Conservation (phyloP, 2,113 vertebrate genomes). For the Saccopteryx bilineata region DNA sequence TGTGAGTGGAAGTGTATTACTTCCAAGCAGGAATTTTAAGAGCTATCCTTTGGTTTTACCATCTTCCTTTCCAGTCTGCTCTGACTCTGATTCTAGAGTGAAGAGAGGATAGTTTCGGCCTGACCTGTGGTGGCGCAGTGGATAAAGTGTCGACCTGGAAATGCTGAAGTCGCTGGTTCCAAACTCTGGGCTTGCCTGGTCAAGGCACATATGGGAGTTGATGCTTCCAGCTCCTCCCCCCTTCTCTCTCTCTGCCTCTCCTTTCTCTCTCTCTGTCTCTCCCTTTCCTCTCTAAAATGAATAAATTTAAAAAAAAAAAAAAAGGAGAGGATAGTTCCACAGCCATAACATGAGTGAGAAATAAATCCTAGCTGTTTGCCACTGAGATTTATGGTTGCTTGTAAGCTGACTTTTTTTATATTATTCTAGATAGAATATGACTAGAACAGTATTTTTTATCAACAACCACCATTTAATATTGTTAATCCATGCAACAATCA, state of each 20-base stretch:
- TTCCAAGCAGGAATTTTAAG: neutral
- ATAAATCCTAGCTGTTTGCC: neutral
- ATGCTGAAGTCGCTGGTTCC: too few relatives aligned
- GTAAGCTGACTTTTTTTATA: neutral
- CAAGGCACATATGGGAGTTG: too few relatives aligned
- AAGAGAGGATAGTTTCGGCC: neutral
- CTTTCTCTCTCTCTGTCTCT: too few relatives aligned
- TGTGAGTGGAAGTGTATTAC: neutral
- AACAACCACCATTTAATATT: conserved; percentile 31
- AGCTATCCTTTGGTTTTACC: neutral
- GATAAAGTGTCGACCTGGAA: too few relatives aligned
- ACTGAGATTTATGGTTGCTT: neutral
- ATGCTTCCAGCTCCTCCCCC: too few relatives aligned
- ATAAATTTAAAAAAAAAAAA: too few relatives aligned
- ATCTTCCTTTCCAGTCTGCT: neutral
- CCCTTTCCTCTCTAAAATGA: too few relatives aligned
- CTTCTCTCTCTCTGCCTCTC: too few relatives aligned
- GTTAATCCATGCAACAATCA: conserved; percentile 7
- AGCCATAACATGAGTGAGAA: neutral
- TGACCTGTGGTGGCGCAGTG: too few relatives aligned
- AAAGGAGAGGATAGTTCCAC: neutral
- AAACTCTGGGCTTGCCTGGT: too few relatives aligned
- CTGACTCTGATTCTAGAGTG: neutral
- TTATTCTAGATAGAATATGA: neutral
- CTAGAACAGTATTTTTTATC: conserved; percentile 9